phyloP scores from a whole-genome alignment of 2,113 vertebrate genomes.

The Bambusicola thoracicus region DNA sequence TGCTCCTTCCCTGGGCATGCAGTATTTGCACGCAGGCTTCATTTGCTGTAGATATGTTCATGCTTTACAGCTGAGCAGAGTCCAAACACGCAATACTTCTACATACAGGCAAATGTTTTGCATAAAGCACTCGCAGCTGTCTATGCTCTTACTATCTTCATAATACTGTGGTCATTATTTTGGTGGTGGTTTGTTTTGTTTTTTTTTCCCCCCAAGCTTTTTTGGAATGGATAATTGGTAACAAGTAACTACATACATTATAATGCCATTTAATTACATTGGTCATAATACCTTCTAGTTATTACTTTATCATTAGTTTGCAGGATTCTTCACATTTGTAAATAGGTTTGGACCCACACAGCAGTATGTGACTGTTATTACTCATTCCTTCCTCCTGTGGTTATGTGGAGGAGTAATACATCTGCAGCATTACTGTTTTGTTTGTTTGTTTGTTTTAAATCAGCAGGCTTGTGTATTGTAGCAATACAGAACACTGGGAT shows the following conservation, averaged over 20 bases:
- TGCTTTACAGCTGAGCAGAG: background rate
- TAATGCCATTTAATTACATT: background rate
- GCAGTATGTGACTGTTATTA: background rate
- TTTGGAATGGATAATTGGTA: background rate
- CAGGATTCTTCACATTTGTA: background rate
- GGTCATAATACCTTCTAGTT: background rate
- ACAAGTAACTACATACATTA: background rate
- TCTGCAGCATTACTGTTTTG: background rate
- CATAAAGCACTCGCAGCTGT: background rate
- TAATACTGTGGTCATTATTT: rapidly evolving
- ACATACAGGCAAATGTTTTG: rapidly evolving
- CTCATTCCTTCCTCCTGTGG: background rate
- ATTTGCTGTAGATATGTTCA: rapidly evolving
- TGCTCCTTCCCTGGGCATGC: background rate
- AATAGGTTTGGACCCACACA: background rate
- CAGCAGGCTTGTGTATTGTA: background rate
- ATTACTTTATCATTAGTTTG: background rate
- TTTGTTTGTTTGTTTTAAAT: background rate
- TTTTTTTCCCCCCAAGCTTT: background rate
- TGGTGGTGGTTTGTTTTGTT: background rate
- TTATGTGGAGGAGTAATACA: background rate
- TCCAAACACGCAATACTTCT: background rate
- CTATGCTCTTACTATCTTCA: background rate
- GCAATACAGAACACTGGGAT: background rate
- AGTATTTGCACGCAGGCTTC: background rate